Conservation (phyloP, 2,888 invertebrate genomes). For the Drosophila infuscata region DNA sequence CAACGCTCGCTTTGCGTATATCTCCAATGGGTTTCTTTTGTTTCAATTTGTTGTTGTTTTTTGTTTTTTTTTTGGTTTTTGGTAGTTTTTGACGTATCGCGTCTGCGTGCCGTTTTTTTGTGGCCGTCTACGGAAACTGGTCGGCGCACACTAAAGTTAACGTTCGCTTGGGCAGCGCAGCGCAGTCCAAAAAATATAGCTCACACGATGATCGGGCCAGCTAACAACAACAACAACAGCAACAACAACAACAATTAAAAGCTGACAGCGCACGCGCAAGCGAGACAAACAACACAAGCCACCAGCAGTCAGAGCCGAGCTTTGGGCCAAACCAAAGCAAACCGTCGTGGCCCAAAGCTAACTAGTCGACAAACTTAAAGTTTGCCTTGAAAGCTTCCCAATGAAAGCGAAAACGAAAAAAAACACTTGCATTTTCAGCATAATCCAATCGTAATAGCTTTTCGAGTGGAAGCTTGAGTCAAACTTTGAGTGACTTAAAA, state of each 20-base stretch:
- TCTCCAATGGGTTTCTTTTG: slow-evolving; percentile 24
- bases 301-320: slow-evolving; percentile 48
- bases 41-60: slow-evolving; percentile 13
- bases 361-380: slow-evolving; percentile 44
- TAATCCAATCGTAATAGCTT: slow-evolving; percentile 41
- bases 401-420: slow-evolving; percentile 79
- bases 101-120: slow-evolving; percentile 74
- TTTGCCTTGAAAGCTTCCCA: slow-evolving; percentile 77
- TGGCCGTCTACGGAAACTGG: slow-evolving; percentile 86
- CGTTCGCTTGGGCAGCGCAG: slow-evolving; percentile 79
- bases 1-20: slow-evolving; percentile 19
- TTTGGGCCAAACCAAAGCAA: slow-evolving; percentile 62
- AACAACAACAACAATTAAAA: slow-evolving; percentile 48
- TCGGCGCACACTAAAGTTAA: slow-evolving; percentile 85
- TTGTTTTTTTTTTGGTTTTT: slow-evolving; percentile 29
- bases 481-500: slow-evolving; percentile 42
- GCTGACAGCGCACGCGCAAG: slow-evolving; percentile 55
- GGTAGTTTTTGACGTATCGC: slow-evolving; percentile 36
- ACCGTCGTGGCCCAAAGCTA: slow-evolving; percentile 39
- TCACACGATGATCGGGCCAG: slow-evolving; percentile 55
- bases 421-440: slow-evolving; percentile 75
- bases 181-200: slow-evolving; percentile 75
- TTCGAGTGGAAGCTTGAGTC: slow-evolving; percentile 40
- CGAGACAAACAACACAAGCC: slow-evolving; percentile 44
- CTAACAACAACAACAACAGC: slow-evolving; percentile 34